A percentile compares a stretch with the other conserved stretches of the same genome.
phyloP scores from a whole-genome alignment of 2,888 invertebrate genomes.

The Eilema griseolum region DNA sequence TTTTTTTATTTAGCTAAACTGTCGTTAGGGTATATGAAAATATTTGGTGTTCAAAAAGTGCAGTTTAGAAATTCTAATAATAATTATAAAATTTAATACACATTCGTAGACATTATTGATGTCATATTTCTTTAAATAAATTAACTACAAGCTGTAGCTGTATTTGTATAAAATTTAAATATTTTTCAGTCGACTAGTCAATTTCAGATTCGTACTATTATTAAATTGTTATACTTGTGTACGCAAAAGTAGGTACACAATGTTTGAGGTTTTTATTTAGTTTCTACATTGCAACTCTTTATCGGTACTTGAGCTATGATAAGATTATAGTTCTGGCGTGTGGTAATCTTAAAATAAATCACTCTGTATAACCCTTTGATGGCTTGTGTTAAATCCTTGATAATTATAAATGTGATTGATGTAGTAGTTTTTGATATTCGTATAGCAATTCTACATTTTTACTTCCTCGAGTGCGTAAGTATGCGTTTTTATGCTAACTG shows the following conservation, averaged over 20 bases:
- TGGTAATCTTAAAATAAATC: conserved; percentile 27
- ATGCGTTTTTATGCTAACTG: conserved; percentile 26
- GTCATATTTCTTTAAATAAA: conserved; percentile 58
- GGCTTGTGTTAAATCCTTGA: conserved; percentile 33
- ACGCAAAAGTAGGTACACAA: conserved; percentile 24
- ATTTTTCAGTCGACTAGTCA: conserved; percentile 36
- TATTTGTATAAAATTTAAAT: conserved; percentile 45
- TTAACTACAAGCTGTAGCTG: conserved; percentile 49
- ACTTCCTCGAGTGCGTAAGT: conserved; percentile 28
- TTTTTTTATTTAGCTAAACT: conserved; percentile 86
- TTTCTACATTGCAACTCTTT: conserved; percentile 44
- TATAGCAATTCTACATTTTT: conserved; percentile 28
- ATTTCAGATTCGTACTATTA: conserved; percentile 33
- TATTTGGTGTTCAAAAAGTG: conserved; percentile 82
- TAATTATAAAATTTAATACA: conserved; percentile 65
- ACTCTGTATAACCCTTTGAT: conserved; percentile 30
- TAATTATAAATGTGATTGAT: conserved; percentile 35
- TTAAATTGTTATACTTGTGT: conserved; percentile 48
- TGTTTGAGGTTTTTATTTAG: conserved; percentile 45
- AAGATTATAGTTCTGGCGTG: conserved; percentile 54
- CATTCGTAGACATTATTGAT: conserved; percentile 67
- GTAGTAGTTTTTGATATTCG: conserved; percentile 27
- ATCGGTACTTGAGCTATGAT: conserved; percentile 49
- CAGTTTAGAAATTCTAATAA: conserved; percentile 72
- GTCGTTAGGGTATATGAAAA: conserved; percentile 77